phyloP scores from a whole-genome alignment of 2,797 vertebrate genomes.

The Mionectes olivaceus region DNA sequence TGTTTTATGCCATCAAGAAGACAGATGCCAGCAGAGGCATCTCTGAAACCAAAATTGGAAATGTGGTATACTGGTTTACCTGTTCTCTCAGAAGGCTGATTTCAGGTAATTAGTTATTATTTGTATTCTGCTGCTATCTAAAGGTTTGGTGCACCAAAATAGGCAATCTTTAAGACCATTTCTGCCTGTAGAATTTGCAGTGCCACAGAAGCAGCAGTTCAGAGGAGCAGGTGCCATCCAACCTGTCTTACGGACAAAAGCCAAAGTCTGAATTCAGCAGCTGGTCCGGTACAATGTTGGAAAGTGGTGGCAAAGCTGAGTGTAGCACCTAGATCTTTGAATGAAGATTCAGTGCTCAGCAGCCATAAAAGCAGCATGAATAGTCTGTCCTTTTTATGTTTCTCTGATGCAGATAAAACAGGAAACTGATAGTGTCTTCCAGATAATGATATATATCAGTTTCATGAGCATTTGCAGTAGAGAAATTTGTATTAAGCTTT shows the following conservation, averaged over 20 bases:
- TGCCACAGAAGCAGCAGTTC: not conserved
- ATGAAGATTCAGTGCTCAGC: not conserved
- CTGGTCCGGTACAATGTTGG: not conserved
- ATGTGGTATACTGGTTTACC: not conserved
- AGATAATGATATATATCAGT: not conserved
- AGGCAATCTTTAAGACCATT: not conserved
- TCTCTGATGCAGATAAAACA: not conserved
- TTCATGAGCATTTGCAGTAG: not conserved
- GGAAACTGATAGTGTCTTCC: not conserved
- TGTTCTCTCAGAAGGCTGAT: not conserved
- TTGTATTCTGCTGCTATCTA: constrained; percentile 54
- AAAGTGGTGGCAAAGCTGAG: not conserved
- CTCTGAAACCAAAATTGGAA: not conserved
- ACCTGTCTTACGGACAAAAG: not conserved
- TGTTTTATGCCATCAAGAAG: not conserved
- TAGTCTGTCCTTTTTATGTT: not conserved
- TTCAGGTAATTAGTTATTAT: constrained; percentile 17
- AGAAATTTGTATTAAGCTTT: not conserved
- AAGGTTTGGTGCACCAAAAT: constrained; percentile 4
- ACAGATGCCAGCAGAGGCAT: not conserved
- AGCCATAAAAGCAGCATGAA: not conserved
- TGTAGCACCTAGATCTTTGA: not conserved
- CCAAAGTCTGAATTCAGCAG: not conserved
- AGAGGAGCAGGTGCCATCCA: not conserved
- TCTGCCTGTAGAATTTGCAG: not conserved